Base-by-base conservation (phyloP, 1,140 invertebrate genomes). In the Mesaphorura yosii region DNA sequence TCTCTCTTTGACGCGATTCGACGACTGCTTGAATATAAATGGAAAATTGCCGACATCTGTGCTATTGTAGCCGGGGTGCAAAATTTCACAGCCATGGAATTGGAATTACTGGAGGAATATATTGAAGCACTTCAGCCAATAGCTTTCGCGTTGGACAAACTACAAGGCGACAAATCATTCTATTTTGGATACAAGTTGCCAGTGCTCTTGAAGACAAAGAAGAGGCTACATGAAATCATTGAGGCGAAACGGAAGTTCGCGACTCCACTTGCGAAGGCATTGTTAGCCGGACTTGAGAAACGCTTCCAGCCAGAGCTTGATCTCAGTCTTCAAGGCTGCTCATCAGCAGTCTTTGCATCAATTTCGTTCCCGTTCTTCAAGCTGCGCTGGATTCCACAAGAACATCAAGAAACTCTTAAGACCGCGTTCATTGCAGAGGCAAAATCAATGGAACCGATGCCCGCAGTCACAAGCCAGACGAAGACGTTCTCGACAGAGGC, bases 321-420 rank as follows among this genome's bases (percentile, higher is more conserved):
- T 7, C 20, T 12, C 12, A 7, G 6, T 7, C 17, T 14, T 37
- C 22, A 17, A 17, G 3, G 6, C 5, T 2, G 19, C 19, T 26
- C 25, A 23, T 20, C 41, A 28, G 42, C 41, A 23, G 48, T 53
- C 7, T 14, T 53, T 26, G 51, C 42, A 15, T 20, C 51, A 3
- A 45, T 53, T 46, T 23, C 4, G 3, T 40, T 44, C 22, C 51
- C 51, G 2, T 53, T 47, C 37, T 47, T 47, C 41, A 53, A 53
- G 48, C 28, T 53, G 20, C 7, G 44, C 19, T 53, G 51, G 51
- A 25, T 53, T 34, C 51, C 51, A 2, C 2, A 3, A 4, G 25
- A 27, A 34, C 19, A 44, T 15, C 6, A n/a, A 15, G 26, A 44
- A 4, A 4, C 38, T 2, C 15, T 42, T 1, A 27, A 31, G 25